A percentile compares a stretch with the other conserved stretches of the same genome.
Conservation (phyloP, 2,888 invertebrate species). For the Cistogaster globosa region DNA sequence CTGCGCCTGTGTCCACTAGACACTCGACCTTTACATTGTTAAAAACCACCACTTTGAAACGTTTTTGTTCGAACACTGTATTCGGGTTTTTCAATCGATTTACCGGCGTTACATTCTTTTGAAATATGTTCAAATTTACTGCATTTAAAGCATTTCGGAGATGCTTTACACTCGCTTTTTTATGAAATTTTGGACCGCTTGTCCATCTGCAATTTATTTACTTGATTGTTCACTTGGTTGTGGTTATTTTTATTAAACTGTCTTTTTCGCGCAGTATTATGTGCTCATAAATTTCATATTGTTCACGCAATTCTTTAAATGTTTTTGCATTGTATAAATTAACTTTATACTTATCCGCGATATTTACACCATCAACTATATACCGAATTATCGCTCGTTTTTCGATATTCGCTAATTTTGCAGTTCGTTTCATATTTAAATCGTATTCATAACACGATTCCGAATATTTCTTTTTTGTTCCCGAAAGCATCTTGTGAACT, state of each 20-base stretch:
- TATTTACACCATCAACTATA: too few species aligned
- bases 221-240: too few species aligned
- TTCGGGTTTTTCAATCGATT: background rate
- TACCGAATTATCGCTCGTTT: too few species aligned
- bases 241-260: background rate
- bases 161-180: conserved; percentile 15
- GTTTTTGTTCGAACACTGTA: background rate
- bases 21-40: too few species aligned
- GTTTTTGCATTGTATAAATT: too few species aligned
- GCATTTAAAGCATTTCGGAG: conserved; percentile 31
- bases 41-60: background rate
- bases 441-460: background rate
- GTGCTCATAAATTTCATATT: too few species aligned
- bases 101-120: background rate
- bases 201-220: too few species aligned
- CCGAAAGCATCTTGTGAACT: too few species aligned
- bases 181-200: conserved; percentile 23
- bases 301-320: too few species aligned
- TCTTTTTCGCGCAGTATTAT: too few species aligned
- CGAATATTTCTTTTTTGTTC: background rate
- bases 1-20: too few species aligned
- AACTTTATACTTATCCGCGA: too few species aligned
- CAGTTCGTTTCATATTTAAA: background rate
- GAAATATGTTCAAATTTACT: conserved; percentile 4
- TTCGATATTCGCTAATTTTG: background rate